Evolutionary conservation across 2,888 invertebrate genomes (phyloP), one percentile per base, ranked within the genome.

Genomic region (Tipula vernalis): DNA sequence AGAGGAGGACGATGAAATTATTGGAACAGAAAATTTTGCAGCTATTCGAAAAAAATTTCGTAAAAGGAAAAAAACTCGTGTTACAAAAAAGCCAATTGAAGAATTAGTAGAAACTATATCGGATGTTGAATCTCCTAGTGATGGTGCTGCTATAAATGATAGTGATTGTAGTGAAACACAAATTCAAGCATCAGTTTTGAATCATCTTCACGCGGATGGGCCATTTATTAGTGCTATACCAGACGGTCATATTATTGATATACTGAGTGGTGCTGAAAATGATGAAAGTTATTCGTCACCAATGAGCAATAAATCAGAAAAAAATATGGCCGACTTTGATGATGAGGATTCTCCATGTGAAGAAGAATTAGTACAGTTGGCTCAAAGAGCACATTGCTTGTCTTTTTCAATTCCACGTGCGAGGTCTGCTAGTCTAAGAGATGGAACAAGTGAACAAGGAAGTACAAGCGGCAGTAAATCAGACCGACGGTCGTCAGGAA

Each of bases 321-420:
- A 98, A 89, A 98, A 98, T 91, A 95, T 98, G 94, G 97, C 97
- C 0, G 98, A 98, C 91, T 96, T 98, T 89, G 98, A 98, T 89
- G 97, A 97, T 0, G 96, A 96, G 89, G 97, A 97, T 89, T 97
- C 97, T 8, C 96, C 95, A 0, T 96, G 97, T 90, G 97, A 97
- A 89, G 97, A 97, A 90, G 97, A 96, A 90, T 91, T 96, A 51
- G 96, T 95, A 0, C 94, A 96, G 89, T 92, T 97, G 84, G 95
- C 96, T 0, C 95, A 95, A 86, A 94, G 95, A 91, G 94, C 94
- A 89, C 89, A 87, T 87, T 90, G 91, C 86, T 90, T 91, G 71
- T 90, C 88, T 47, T 88, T 88, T 85, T 87, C 87, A 12, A 84
- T 88, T 36, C 87, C 87, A 18, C 86, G 87, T 41, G 86, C 87